These are phyloP conservation scores for Chelon auratus DNA, from an alignment of 2,797 vertebrate genomes.

Conservation along the genomic window DNA sequence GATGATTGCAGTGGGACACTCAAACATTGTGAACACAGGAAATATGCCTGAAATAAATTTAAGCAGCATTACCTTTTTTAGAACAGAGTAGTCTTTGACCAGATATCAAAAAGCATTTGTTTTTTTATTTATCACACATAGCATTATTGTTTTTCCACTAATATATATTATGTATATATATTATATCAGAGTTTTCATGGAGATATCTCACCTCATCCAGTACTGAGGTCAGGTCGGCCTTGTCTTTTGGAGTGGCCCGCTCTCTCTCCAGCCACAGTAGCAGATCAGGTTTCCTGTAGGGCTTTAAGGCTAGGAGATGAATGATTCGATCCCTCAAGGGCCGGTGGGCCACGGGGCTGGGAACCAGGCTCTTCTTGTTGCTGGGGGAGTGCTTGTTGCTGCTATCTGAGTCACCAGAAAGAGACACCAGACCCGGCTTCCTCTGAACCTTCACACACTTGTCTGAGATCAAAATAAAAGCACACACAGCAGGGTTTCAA, in stretches of 20 bases:
- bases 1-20: slow-evolving; percentile 68
- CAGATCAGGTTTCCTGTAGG: slow-evolving; percentile 85
- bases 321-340: slow-evolving; percentile 83
- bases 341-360: slow-evolving; percentile 76
- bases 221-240: slow-evolving; percentile 77
- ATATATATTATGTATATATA: too few species aligned
- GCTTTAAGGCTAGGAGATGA: slow-evolving; percentile 84
- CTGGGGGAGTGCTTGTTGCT: slow-evolving; percentile 81
- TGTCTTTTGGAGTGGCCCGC: slow-evolving; percentile 81
- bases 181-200: background rate
- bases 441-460: slow-evolving; percentile 83
- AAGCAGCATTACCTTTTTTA: slow-evolving; percentile 39
- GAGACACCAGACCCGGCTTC: slow-evolving; percentile 71
- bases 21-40: slow-evolving; percentile 70
- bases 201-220: slow-evolving; percentile 85
- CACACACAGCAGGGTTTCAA: slow-evolving; percentile 38
- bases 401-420: slow-evolving; percentile 61
- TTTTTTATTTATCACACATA: slow-evolving; percentile 3
- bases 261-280: slow-evolving; percentile 84
- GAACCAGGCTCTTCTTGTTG: slow-evolving; percentile 80
- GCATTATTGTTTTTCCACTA: too few species aligned
- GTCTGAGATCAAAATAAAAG: slow-evolving; percentile 73
- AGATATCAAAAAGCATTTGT: background rate
- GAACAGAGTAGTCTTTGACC: slow-evolving; percentile 1
- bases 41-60: slow-evolving; percentile 67